Evolutionary conservation across 1,140 invertebrate genomes (phyloP).

Genomic region (Panagrolaimus sp.): DNA sequence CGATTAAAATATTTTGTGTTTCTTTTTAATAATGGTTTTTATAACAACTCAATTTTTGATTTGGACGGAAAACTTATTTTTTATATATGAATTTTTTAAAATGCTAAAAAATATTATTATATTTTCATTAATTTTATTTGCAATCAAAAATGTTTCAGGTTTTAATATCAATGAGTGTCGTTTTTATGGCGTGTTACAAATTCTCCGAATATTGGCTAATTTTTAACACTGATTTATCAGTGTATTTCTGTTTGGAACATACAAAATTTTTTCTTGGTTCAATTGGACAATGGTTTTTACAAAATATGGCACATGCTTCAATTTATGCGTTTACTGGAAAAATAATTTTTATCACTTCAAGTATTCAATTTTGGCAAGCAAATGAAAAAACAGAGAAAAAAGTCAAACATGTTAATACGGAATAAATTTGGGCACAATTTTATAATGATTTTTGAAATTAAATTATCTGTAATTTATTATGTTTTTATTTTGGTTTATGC

Average conservation of each 20-base stretch:
- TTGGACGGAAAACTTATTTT: too few relatives aligned
- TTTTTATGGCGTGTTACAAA: constrained; percentile 34
- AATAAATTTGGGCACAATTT: too few relatives aligned
- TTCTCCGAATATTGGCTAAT: constrained; percentile 39
- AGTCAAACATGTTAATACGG: too few relatives aligned
- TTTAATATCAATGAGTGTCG: constrained; percentile 23
- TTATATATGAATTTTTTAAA: too few relatives aligned
- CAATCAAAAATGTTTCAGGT: constrained; percentile 23
- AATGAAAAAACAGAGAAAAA: constrained; percentile 12
- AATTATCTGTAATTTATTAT: too few relatives aligned
- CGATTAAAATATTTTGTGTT: too few relatives aligned
- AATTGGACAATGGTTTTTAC: constrained; percentile 44
- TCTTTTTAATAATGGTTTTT: too few relatives aligned
- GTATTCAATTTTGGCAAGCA: constrained; percentile 37
- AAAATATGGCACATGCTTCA: constrained; percentile 46
- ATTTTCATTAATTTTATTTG: too few relatives aligned
- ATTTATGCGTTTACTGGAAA: constrained; percentile 38
- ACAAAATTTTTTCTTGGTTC: constrained; percentile 34
- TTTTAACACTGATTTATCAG: constrained; percentile 28
- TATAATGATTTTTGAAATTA: too few relatives aligned
- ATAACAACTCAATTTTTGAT: too few relatives aligned
- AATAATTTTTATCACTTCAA: constrained; percentile 32
- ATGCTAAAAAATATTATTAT: too few relatives aligned
- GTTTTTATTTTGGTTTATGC: too few relatives aligned
- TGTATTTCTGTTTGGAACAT: constrained; percentile 32